These are phyloP conservation scores for Noctua janthe DNA, from an alignment of 2,888 invertebrate species.

Conservation along the genomic window DNA sequence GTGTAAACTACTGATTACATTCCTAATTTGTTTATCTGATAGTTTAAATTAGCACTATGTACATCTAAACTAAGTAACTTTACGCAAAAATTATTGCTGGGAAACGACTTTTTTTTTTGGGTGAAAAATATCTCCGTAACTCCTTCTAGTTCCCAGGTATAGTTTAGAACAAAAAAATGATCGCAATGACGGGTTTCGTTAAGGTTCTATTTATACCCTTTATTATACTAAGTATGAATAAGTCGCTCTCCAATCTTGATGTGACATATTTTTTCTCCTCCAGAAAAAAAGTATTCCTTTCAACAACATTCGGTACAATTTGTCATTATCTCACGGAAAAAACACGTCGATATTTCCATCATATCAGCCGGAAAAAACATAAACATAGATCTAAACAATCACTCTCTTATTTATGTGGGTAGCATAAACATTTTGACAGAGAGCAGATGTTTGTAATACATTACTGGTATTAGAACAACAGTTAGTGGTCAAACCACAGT, in stretches of 20 bases:
- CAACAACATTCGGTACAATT: conserved; percentile 38
- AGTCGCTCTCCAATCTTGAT: neutral
- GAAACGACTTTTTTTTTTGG: too few species aligned
- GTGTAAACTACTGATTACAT: neutral
- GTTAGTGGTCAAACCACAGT: conserved; percentile 15
- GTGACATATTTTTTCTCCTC: conserved; percentile 13
- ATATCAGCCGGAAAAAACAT: conserved; percentile 64
- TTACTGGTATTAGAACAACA: conserved; percentile 27
- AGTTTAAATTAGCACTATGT: neutral
- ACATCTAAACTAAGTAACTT: too few species aligned
- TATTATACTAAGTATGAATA: neutral
- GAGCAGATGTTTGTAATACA: conserved; percentile 43
- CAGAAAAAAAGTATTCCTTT: conserved; percentile 24
- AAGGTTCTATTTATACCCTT: too few species aligned
- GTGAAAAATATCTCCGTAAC: too few species aligned
- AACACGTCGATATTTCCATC: conserved; percentile 60
- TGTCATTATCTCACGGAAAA: conserved; percentile 58
- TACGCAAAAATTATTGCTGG: too few species aligned
- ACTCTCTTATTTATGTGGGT: conserved; percentile 45
- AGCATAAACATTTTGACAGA: conserved; percentile 50
- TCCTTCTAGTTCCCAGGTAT: too few species aligned
- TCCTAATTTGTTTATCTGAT: neutral
- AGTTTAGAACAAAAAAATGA: too few species aligned
- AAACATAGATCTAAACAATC: conserved; percentile 59
- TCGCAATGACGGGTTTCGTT: too few species aligned